These are phyloP conservation scores for Hydractinia echinata DNA, from an alignment of 30 jellyfish, hydroid and myxozoan species.

Conservation along the genomic window DNA sequence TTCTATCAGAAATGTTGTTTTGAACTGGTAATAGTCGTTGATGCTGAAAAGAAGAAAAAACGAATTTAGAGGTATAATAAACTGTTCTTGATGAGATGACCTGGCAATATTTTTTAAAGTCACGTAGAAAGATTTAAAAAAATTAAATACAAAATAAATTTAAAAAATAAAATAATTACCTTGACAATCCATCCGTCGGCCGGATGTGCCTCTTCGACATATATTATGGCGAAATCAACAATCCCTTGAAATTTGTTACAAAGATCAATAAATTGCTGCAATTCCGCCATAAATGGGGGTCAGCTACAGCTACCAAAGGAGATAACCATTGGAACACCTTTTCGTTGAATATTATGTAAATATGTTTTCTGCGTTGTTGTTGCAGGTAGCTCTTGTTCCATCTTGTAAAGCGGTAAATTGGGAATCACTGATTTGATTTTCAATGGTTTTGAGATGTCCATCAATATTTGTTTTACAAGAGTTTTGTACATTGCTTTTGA, in stretches of 20 bases:
- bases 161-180: slow-evolving; percentile 26
- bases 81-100: too few relatives aligned
- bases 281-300: slow-evolving; percentile 78
- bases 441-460: not conserved
- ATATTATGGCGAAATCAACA: slow-evolving; percentile 66
- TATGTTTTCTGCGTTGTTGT: not conserved
- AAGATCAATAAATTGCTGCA: slow-evolving; percentile 55
- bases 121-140: too few relatives aligned
- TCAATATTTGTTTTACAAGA: not conserved
- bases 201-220: slow-evolving; percentile 92
- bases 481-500: not conserved
- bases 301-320: slow-evolving; percentile 92
- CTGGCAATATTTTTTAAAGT: too few relatives aligned
- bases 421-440: not conserved
- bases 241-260: slow-evolving; percentile 42
- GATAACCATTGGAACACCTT: slow-evolving; percentile 64
- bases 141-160: too few relatives aligned
- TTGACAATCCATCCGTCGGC: slow-evolving; percentile 63
- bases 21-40: slow-evolving; percentile 16
- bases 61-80: not conserved
- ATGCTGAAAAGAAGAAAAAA: not conserved
- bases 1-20: slow-evolving; percentile 43
- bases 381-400: not conserved
- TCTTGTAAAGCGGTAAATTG: not conserved
- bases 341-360: not conserved